Evolutionary conservation across 2,888 invertebrate species (phyloP), one percentile per base, ranked within the genome.

Genomic region (Conchocele bisecta): DNA sequence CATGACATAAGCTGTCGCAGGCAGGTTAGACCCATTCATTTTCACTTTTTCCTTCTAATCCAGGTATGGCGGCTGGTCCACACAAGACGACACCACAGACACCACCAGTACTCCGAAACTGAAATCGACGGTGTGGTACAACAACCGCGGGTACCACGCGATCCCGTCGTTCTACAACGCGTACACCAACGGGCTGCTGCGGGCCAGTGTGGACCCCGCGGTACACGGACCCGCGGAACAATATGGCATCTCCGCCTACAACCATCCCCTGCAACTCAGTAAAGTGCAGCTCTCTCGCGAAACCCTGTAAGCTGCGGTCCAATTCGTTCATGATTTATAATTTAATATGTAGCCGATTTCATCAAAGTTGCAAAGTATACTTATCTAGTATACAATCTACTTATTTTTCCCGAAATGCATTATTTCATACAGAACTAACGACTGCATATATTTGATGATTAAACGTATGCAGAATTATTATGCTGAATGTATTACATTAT

Each of bases 81-180:
- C 89, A 44, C 79, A 81, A 4, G 41, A 65, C 20, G 74, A 75
- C 7, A 65, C 17, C 13, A 53, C 60, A 7, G 50, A 42, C 13
- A 69, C 57, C 1, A 53, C 48, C 2, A 37, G 46, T 1, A 42
- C 39, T 4, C 41, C 70, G 20, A 35, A 67, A 9, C 48, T 74
- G 6, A 75, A 61, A 26, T 76, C 77, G 6, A 83, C 70, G 37
- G 83, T 91, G n/a, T 92, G 91, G 91, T 92, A 87, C 81, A 91
- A 92, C 82, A 89, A 89, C 79, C 90, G 90, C 72, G 92, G 91
- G 0, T 88, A 87, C 74, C 92, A 92, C 81, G 79, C 91, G 17
- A 75, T 91, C 66, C 90, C 92, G 20, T 87, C 91, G 13, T 92
- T 89, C 82, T 79, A 89, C 51, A 92, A 92, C 74, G 88, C 89